These are phyloP conservation scores for Metridium senile DNA, from an alignment of 92 coral and sea anemone species.

Conservation along the genomic window DNA sequence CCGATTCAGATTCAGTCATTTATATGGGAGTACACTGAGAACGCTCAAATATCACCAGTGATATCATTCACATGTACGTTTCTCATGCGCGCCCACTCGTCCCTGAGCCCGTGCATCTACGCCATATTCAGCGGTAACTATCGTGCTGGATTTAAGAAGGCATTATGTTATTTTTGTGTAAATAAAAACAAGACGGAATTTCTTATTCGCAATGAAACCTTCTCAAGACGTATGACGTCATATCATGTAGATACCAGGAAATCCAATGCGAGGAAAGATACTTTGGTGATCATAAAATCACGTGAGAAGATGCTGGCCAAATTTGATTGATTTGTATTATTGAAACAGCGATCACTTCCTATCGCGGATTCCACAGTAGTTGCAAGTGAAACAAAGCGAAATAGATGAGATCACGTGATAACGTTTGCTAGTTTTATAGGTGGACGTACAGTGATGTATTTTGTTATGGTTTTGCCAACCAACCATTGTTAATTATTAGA, in stretches of 20 bases:
- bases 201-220: not conserved
- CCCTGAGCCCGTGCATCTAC: constrained; percentile 71
- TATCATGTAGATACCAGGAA: not conserved
- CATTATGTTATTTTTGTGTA: constrained; percentile 18
- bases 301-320: not conserved
- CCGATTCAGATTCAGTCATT: constrained; percentile 65
- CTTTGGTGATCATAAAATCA: not conserved
- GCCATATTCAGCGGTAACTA: constrained; percentile 78
- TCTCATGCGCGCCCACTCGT: constrained; percentile 76
- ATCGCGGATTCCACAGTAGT: no score
- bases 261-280: not conserved
- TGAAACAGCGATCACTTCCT: not conserved
- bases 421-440: no score
- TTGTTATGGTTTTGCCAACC: no score
- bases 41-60: constrained; percentile 6
- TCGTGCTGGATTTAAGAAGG: constrained; percentile 72
- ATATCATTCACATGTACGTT: constrained; percentile 47
- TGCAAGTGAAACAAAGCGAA: no score
- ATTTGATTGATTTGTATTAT: not conserved
- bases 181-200: not conserved
- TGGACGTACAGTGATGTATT: no score
- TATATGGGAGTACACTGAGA: constrained; percentile 26
- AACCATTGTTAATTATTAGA: no score
- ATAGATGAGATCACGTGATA: no score
- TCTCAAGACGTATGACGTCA: not conserved